Base-by-base conservation (phyloP, 2,797 vertebrate genomes). In the Valencia hispanica region DNA sequence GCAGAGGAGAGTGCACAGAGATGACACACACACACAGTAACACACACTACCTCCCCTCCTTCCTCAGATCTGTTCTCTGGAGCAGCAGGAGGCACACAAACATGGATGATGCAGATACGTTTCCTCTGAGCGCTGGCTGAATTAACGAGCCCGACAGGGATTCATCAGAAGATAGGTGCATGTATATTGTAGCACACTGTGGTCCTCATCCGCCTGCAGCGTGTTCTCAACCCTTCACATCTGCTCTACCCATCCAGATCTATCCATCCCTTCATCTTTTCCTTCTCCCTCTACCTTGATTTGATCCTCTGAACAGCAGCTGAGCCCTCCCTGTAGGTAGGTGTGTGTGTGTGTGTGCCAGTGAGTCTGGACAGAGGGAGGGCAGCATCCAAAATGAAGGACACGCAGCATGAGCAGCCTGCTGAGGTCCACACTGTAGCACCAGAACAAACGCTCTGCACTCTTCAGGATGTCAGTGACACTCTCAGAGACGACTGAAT, bases 1-100 rank as follows among this genome's bases (percentile, higher is more conserved):
- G 95, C 94, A 96, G 95, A 79, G 78, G 88, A 89, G 84, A 89
- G 91, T 82, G 88, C 95, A 94, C 93, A 94, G 94, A 96, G 94
- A 96, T 94, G 94, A 96, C 94, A 97, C 91, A 95, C 90, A 96
- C 50, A 1, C 51, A 4, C 8, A 3, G 17, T 7, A 5, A 22
- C 93, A 30, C 76, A 74, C 84, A 90, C 91, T 88, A 83, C 88
- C 90, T 85, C 30, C 47, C 92, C 90, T 89, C 50, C 68, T 91
- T 73, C 87, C 79, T 89, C 68, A 77, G 72, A 85, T 82, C 87
- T 86, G 59, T 36, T 59, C 75, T 83, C 68, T 83, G 1, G 68
- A 61, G 50, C 71, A 78, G 34, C 81, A 43, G 47, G 12, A 75
- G 27, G 53, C 18, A 63, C 48, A 63, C 61, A 63, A 8, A 61